Evolutionary conservation across 2,113 vertebrate genomes (phyloP).

Genomic region (Phycodurus eques): DNA sequence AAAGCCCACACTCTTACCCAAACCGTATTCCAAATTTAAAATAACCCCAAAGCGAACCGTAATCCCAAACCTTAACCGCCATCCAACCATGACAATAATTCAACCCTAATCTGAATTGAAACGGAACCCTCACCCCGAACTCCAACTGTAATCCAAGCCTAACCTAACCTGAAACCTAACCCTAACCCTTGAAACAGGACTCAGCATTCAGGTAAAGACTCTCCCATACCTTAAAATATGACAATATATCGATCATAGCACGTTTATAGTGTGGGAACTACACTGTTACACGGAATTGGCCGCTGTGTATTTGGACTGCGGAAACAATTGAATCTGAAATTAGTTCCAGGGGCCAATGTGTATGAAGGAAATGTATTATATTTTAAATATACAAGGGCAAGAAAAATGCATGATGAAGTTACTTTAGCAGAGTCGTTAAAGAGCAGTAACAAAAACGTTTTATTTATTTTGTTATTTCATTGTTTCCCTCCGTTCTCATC

Average conservation of each 20-base stretch:
- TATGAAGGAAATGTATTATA: background rate
- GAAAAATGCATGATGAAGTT: conserved; percentile 5
- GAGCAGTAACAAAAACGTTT: conserved; percentile 1
- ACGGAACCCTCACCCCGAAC: background rate
- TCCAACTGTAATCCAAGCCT: background rate
- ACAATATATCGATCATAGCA: background rate
- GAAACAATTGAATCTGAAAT: background rate
- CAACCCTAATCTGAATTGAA: too few species aligned
- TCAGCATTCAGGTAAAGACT: background rate
- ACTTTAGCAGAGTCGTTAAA: conserved; percentile 7
- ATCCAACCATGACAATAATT: too few species aligned
- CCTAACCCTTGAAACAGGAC: background rate
- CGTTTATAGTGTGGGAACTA: background rate
- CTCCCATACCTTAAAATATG: background rate
- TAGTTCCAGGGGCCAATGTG: background rate
- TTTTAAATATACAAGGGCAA: background rate
- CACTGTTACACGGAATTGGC: background rate
- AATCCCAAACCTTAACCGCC: too few species aligned
- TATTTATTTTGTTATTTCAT: background rate
- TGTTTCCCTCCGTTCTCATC: conserved; percentile 1
- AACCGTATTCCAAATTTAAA: background rate
- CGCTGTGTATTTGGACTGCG: background rate
- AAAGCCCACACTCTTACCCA: too few species aligned
- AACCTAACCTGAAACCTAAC: background rate
- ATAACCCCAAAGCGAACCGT: background rate